These are phyloP conservation scores for Cliona cf. orientalis DNA, from an alignment of 37 sponge, comb jelly and placozoan genomes.

Conservation along the genomic window DNA sequence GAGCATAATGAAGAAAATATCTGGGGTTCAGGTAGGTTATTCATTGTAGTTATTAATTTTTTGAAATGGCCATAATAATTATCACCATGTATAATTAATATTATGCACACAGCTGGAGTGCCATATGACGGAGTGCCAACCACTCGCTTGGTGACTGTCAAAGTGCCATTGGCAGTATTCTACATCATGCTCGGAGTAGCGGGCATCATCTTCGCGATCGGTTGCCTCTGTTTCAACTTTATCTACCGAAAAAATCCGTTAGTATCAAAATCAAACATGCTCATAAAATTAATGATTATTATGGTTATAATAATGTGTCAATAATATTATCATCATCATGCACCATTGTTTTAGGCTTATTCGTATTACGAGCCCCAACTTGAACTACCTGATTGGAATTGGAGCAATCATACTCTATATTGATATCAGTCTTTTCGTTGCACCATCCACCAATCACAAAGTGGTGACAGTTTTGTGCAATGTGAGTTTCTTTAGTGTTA, in stretches of 20 bases:
- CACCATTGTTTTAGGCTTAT: constrained; percentile 2
- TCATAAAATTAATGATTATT: no score
- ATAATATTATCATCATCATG: background rate
- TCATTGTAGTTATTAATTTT: no score
- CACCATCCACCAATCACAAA: constrained; percentile 2
- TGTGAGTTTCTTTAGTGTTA: no score
- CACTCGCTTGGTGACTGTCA: background rate
- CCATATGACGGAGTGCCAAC: constrained; percentile 47
- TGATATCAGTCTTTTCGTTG: background rate
- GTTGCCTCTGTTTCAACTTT: constrained; percentile 46
- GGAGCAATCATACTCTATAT: constrained; percentile 49
- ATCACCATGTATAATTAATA: no score
- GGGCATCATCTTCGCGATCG: constrained; percentile 45
- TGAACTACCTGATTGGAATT: constrained; percentile 40
- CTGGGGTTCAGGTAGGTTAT: no score
- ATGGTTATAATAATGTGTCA: no score
- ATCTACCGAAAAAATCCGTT: constrained; percentile 34
- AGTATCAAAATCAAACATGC: no score
- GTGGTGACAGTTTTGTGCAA: constrained; percentile 43
- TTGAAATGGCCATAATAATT: no score
- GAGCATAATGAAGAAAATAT: no score
- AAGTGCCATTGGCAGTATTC: constrained; percentile 4
- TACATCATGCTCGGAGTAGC: constrained; percentile 8
- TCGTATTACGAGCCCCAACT: constrained; percentile 28
- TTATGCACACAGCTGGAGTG: constrained; percentile 9